Evolutionary conservation across 2,888 invertebrate genomes (phyloP), one percentile per base, ranked within the genome.

Genomic region (Rhaphigaster nebulosa): DNA sequence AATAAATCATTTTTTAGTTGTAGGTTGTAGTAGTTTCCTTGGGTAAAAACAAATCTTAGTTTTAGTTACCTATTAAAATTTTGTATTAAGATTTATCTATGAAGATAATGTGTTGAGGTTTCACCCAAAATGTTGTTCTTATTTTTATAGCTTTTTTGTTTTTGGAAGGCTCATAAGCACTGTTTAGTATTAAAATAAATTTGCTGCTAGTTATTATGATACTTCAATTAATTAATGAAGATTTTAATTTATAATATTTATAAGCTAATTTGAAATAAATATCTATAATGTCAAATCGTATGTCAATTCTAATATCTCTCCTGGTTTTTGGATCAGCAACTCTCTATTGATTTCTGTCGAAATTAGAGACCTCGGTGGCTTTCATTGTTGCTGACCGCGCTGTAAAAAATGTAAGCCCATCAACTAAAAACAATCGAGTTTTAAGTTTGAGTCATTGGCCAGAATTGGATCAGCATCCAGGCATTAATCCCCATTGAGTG

Each of bases 381-480:
- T 76, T 23, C 70, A 76, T 38, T 8, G 23, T 76, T 76, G 70
- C 34, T 76, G 70, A 76, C 70, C 70, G 70, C 38, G 70, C 70
- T 34, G 6, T 76, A 76, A 76, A 76, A 60, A 76, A 38, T 76
- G 70, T 38, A 76, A 76, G 38, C 38, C 70, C 70, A 76, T 76
- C 70, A 76, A 38, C 70, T 76, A 76, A 76, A 84, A 84, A 45
- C 84, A 84, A 84, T 84, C 45, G 41, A 84, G 84, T 84, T 84
- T 84, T 84, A 76, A 76, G 45, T 84, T 84, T 26, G 84, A 50
- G 84, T 84, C 70, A 84, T 84, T 84, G 45, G 84, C 84, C 84
- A n/a, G n/a, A 84, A 84, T 84, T 50, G 84, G 84, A 84, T 84
- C 4, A 84, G 45, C 0, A 45, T 45, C 26, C 80, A 41, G 38